Evolutionary conservation across 92 coral and sea anemone species (phyloP).

Genomic region (Palythoa grandiflora): DNA sequence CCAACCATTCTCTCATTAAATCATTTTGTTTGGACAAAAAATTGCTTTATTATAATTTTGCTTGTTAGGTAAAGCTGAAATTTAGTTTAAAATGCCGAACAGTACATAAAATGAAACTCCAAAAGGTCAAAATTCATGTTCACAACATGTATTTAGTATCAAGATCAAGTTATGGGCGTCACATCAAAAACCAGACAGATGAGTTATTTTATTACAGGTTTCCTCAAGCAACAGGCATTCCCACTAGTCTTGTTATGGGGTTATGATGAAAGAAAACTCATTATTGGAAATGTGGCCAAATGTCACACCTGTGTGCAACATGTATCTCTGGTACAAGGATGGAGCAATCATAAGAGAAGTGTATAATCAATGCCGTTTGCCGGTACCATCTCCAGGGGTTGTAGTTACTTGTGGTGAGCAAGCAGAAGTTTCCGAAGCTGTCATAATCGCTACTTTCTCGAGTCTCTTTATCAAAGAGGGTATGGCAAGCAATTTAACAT

Average conservation of each 20-base stretch:
- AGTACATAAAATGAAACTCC: too few relatives aligned
- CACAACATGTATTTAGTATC: too few relatives aligned
- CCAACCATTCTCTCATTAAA: too few relatives aligned
- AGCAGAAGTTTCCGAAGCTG: constrained; percentile 6
- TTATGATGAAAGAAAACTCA: constrained; percentile 15
- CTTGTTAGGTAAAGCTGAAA: too few relatives aligned
- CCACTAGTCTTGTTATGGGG: constrained; percentile 13
- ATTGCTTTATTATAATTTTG: too few relatives aligned
- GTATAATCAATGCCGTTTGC: constrained; percentile 15
- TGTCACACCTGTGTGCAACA: not conserved
- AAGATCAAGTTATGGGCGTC: not conserved
- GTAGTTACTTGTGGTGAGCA: constrained; percentile 8
- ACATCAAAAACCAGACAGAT: not conserved
- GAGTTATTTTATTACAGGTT: constrained; percentile 1
- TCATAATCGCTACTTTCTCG: not conserved
- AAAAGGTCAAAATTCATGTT: too few relatives aligned
- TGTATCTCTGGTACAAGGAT: constrained; percentile 7
- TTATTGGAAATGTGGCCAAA: constrained; percentile 12
- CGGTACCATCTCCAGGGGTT: not conserved
- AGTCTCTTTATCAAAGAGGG: not conserved
- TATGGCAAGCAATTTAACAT: not conserved
- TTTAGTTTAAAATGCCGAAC: too few relatives aligned
- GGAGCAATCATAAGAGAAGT: not conserved
- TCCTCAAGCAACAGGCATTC: not conserved
- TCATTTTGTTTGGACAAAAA: too few relatives aligned